Evolutionary conservation across 1,140 invertebrate genomes (phyloP).

Genomic region (Holotrichia oblita): DNA sequence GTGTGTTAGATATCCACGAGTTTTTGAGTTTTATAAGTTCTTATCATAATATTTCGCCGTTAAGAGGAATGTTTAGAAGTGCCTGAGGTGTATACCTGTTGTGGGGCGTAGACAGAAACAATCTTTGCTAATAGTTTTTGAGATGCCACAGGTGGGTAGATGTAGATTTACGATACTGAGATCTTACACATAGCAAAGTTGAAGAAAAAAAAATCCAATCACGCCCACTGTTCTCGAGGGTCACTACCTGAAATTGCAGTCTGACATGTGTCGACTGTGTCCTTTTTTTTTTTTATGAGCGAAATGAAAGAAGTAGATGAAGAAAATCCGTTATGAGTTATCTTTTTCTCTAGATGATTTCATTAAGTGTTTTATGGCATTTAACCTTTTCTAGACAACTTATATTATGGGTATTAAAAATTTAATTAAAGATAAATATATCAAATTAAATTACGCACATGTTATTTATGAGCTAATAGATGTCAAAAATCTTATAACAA

Average conservation of each 20-base stretch:
- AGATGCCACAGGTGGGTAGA: constrained; percentile 40
- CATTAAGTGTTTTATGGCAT: constrained; percentile 41
- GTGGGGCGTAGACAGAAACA: constrained; percentile 8
- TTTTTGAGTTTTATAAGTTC: no score
- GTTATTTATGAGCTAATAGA: constrained; percentile 38
- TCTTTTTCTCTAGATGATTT: constrained; percentile 39
- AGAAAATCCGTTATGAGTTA: constrained; percentile 39
- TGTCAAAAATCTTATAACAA: no score
- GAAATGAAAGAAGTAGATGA: constrained; percentile 13
- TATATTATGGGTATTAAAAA: constrained; percentile 40
- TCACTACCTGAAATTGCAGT: constrained; percentile 41
- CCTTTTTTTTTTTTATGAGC: constrained; percentile 20
- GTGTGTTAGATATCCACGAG: no score
- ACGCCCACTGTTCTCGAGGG: constrained; percentile 35
- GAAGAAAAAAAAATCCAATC: no score
- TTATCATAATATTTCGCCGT: no score
- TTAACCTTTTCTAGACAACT: constrained; percentile 38
- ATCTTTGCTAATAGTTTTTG: constrained; percentile 40
- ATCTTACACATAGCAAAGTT: constrained; percentile 1
- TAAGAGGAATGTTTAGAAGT: neutral
- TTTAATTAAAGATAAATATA: constrained; percentile 41
- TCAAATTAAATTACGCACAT: constrained; percentile 36
- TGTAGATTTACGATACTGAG: constrained; percentile 39
- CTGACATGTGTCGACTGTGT: constrained; percentile 39
- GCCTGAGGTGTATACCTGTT: neutral